A percentile compares a stretch with the other conserved stretches of the same genome.
These are phyloP conservation scores for Silurus aristotelis DNA, from an alignment of 2,797 vertebrate species.

Conservation along the genomic window DNA sequence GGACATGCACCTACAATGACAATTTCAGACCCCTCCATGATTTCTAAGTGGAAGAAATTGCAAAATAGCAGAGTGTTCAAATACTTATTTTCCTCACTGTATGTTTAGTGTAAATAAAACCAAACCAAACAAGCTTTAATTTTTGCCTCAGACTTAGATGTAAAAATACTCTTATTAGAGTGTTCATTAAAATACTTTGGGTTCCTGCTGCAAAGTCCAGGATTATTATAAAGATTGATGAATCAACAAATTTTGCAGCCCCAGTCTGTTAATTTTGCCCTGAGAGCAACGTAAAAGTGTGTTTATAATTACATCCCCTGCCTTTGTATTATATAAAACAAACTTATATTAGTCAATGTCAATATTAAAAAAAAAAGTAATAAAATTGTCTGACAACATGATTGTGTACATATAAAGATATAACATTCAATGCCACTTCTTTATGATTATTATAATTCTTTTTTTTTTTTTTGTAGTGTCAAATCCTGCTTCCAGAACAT, in stretches of 20 bases:
- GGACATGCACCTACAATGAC: no score
- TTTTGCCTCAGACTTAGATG: not conserved
- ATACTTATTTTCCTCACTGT: no score
- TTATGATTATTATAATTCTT: not conserved
- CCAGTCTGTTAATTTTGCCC: not conserved
- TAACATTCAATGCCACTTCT: not conserved
- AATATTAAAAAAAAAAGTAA: not conserved
- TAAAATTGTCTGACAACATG: not conserved
- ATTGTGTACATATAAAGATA: not conserved
- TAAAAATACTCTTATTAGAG: not conserved
- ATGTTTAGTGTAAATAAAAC: not conserved
- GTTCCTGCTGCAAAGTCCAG: not conserved
- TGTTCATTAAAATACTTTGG: not conserved
- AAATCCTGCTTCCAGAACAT: slow-evolving; percentile 99
- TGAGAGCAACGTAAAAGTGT: not conserved
- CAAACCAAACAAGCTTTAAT: slow-evolving; percentile 1
- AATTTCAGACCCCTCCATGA: no score
- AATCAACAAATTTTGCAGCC: not conserved
- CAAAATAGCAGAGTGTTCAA: no score
- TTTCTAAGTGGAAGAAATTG: no score
- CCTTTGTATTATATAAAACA: not conserved
- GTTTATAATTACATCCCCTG: not conserved
- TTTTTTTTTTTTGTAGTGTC: slow-evolving; percentile 74
- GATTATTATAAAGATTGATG: not conserved
- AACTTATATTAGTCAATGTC: not conserved